Percentiles rank a stretch among this genome's conserved stretches.
phyloP scores from a whole-genome alignment of 1,140 invertebrate genomes.

The Asobara japonica region DNA sequence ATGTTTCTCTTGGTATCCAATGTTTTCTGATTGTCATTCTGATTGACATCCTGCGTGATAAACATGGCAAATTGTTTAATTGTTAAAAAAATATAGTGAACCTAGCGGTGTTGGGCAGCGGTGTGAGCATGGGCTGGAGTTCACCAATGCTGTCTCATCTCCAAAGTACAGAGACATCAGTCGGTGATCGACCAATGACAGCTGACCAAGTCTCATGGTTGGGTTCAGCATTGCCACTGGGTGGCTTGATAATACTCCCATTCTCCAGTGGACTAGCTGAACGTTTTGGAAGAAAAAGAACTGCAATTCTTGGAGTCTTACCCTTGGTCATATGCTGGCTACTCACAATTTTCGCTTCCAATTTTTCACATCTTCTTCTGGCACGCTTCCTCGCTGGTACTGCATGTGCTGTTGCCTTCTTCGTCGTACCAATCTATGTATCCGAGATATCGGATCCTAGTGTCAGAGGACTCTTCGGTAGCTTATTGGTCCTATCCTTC shows the following conservation, averaged over 20 bases:
- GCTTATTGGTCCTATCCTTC: conserved; percentile 64
- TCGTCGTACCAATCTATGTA: conserved; percentile 69
- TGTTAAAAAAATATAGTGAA: conserved; percentile 59
- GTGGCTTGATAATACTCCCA: conserved; percentile 51
- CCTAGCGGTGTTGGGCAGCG: conserved; percentile 62
- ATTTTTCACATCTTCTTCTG: conserved; percentile 49
- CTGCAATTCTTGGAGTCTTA: conserved; percentile 47
- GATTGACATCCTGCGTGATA: too few relatives aligned
- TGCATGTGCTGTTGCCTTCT: conserved; percentile 63
- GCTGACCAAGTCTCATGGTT: conserved; percentile 65
- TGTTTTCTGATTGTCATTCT: too few relatives aligned
- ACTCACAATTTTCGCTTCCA: conserved; percentile 54
- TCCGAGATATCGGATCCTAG: conserved; percentile 69
- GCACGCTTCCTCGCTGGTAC: conserved; percentile 63
- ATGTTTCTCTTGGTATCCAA: too few relatives aligned
- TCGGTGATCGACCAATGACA: conserved; percentile 58
- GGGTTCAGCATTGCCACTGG: conserved; percentile 54
- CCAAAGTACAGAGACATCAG: conserved; percentile 55
- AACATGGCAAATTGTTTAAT: neutral
- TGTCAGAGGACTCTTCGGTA: conserved; percentile 69
- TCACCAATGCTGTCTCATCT: conserved; percentile 65
- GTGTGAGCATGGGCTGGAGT: conserved; percentile 66
- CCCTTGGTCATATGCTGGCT: conserved; percentile 55
- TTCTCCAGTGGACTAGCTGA: conserved; percentile 53
- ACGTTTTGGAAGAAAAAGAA: conserved; percentile 57